These are phyloP conservation scores for Pemphigus obesinymphae DNA, from an alignment of 1,140 invertebrate species.

Conservation along the genomic window DNA sequence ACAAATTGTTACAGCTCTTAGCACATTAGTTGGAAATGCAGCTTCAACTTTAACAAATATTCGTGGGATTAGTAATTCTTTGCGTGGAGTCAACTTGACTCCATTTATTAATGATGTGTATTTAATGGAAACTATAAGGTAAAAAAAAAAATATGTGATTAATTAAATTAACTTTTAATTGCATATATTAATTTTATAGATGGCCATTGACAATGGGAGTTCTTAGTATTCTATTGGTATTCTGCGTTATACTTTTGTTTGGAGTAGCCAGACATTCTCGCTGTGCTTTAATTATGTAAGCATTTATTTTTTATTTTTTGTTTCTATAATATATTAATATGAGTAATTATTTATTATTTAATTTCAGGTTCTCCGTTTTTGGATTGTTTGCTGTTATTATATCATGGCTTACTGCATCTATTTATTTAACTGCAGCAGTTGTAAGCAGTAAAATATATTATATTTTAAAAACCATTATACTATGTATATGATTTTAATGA, in stretches of 20 bases:
- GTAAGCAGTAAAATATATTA: constrained; percentile 51
- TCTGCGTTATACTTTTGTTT: constrained; percentile 74
- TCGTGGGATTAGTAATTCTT: constrained; percentile 65
- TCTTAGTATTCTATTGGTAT: constrained; percentile 68
- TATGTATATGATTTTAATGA: neutral
- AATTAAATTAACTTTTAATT: neutral
- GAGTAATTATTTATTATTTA: constrained; percentile 42
- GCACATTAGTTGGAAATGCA: constrained; percentile 64
- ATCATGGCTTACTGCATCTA: constrained; percentile 78
- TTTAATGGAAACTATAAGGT: constrained; percentile 44
- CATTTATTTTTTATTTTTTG: constrained; percentile 43
- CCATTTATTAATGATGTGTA: constrained; percentile 54
- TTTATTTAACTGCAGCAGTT: constrained; percentile 74
- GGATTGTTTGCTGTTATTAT: constrained; percentile 84
- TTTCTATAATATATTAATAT: neutral
- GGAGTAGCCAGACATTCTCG: constrained; percentile 76
- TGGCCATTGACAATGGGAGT: constrained; percentile 77
- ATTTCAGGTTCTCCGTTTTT: constrained; percentile 70
- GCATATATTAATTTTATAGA: constrained; percentile 51
- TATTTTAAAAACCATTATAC: constrained; percentile 5
- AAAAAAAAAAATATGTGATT: neutral
- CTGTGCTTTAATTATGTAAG: constrained; percentile 74
- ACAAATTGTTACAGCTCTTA: constrained; percentile 61
- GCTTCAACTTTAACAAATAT: constrained; percentile 65
- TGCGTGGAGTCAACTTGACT: constrained; percentile 63